These are phyloP conservation scores for Plemyria rubiginata DNA, from an alignment of 2,888 invertebrate species.

Conservation along the genomic window DNA sequence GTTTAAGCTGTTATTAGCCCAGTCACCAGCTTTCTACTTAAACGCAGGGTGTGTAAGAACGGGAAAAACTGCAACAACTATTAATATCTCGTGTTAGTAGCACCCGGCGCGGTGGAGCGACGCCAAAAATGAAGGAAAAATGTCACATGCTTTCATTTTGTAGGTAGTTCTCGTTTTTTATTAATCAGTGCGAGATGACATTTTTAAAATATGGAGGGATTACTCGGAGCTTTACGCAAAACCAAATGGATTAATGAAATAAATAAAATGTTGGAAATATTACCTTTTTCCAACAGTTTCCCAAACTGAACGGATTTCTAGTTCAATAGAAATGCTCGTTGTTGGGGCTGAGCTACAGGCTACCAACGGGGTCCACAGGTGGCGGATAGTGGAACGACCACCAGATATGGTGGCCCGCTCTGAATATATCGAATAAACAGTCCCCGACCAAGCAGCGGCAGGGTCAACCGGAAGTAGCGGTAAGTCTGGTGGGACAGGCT, in stretches of 20 bases:
- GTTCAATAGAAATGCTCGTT: too few relatives aligned
- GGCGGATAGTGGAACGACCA: too few relatives aligned
- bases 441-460: too few relatives aligned
- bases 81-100: slow-evolving; percentile 25
- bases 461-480: too few relatives aligned
- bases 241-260: not conserved
- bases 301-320: too few relatives aligned
- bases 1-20: too few relatives aligned
- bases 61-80: slow-evolving; percentile 29
- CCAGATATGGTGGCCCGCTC: too few relatives aligned
- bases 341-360: too few relatives aligned
- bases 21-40: slow-evolving; percentile 10
- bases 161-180: slow-evolving; percentile 10
- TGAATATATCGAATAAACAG: too few relatives aligned
- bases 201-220: slow-evolving; percentile 2
- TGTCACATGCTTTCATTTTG: slow-evolving; percentile 17
- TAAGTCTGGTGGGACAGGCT: too few relatives aligned
- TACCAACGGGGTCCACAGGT: too few relatives aligned
- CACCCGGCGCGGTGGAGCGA: slow-evolving; percentile 36
- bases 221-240: not conserved
- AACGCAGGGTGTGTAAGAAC: slow-evolving; percentile 1
- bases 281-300: not conserved
- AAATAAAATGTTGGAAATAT: not conserved
- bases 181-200: slow-evolving; percentile 1
- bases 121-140: slow-evolving; percentile 28